Base-by-base conservation (phyloP, 2,888 invertebrate genomes). In the Rhingia rostrata region DNA sequence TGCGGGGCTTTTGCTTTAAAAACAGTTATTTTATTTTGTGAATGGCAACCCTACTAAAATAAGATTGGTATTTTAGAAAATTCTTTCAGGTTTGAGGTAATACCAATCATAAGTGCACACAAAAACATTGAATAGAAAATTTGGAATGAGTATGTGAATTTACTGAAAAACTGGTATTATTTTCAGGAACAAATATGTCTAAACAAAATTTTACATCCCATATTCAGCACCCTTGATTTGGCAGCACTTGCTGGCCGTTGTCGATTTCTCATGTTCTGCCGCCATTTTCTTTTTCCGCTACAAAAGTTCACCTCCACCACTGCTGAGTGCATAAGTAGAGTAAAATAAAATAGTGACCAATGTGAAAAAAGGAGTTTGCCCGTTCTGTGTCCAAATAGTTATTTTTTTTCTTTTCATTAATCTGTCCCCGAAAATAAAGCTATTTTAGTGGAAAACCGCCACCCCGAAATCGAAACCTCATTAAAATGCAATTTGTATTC, bases 271-370 rank as follows among this genome's bases (percentile, higher is more conserved):
- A 49, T 45, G 10, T 43, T 53, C 6, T 6, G 7, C 43, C 67
- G 73, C 79, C 79, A 79, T 79, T 74, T 83, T 79, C 41, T 69
- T 79, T 82, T 77, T 78, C 83, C 35, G 56, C 56, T 61, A 45
- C 37, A 10, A 33, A 22, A 47, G 61, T 60, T 69, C 73, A 83
- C 64, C 79, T 74, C 63, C 53, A 73, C 79, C 73, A 69, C 41
- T 12, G 73, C 35, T 53, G 63, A 60, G 79, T 69, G 63, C 63
- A 69, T 64, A 79, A 69, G 67, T 69, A 60, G 60, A 73, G 32
- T 66, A 69, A 79, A 69, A 61, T 69, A 60, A 66, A 73, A 39
- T 66, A 69, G 60, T 54, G 67, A 72, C 45, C 51, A 60, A 83
- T 69, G 73, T 73, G 73, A 67, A 79, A 73, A 70, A 79, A 74